These are phyloP conservation scores for Promerops cafer DNA, from an alignment of 2,113 vertebrate species.

Conservation along the genomic window DNA sequence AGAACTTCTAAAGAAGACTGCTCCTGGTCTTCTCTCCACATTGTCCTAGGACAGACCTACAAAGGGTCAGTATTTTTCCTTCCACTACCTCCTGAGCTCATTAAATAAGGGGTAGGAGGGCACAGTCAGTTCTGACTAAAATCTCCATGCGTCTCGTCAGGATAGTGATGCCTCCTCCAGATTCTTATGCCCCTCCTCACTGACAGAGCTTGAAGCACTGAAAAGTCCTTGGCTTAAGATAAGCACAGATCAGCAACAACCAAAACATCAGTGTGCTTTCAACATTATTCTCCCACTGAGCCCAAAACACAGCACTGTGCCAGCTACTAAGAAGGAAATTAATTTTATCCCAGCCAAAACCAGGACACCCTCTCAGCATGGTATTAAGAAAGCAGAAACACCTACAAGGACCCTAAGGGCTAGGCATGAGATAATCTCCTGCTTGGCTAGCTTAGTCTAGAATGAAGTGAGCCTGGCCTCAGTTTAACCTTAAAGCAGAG, in stretches of 20 bases:
- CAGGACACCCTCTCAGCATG: not conserved
- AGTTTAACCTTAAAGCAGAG: not conserved
- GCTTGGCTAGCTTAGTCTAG: not conserved
- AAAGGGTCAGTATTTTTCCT: not conserved
- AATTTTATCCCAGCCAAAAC: not conserved
- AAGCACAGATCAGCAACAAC: not conserved
- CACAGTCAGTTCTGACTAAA: not conserved
- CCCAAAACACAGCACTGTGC: not conserved
- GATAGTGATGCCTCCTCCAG: not conserved
- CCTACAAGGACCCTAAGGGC: not conserved
- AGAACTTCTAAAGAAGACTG: not conserved
- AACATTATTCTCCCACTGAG: not conserved
- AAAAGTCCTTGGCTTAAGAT: not conserved
- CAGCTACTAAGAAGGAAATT: not conserved
- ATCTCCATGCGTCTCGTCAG: fast-evolving
- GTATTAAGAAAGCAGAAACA: not conserved
- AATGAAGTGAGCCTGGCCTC: not conserved
- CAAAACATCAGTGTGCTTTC: not conserved
- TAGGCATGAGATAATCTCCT: not conserved
- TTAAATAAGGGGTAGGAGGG: not conserved
- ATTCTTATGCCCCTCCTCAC: not conserved
- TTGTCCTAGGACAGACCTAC: not conserved
- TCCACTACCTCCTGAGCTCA: not conserved
- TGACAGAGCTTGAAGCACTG: not conserved
- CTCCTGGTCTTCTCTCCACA: not conserved